Evolutionary conservation across 2,113 vertebrate genomes (phyloP).

Genomic region (Morone chrysops): DNA sequence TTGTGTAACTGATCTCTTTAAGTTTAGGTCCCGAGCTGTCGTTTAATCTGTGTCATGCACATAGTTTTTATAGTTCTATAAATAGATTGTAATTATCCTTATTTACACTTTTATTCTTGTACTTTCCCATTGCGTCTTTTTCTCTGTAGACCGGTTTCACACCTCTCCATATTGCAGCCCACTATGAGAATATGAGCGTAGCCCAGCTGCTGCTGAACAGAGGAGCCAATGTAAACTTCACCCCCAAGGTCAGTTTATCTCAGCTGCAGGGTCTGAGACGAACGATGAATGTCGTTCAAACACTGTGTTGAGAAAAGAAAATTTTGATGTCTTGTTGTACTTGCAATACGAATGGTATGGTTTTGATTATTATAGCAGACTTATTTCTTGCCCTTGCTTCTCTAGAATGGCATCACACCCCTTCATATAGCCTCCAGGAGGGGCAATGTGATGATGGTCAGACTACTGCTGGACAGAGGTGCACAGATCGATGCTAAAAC

Average conservation of each 20-base stretch:
- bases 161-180: slow-evolving; percentile 97
- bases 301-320: neutral
- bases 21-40: neutral
- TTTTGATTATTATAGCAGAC: neutral
- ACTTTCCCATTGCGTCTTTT: slow-evolving; percentile 11
- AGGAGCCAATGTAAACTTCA: slow-evolving; percentile 97
- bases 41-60: neutral
- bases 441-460: slow-evolving; percentile 98
- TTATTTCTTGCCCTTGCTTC: slow-evolving; percentile 4
- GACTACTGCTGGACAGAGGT: slow-evolving; percentile 94
- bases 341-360: neutral
- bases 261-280: neutral
- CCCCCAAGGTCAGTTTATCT: slow-evolving; percentile 88
- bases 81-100: neutral
- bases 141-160: slow-evolving; percentile 95
- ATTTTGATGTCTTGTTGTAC: neutral
- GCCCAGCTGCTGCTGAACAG: slow-evolving; percentile 94
- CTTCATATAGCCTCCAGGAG: slow-evolving; percentile 96
- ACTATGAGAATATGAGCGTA: slow-evolving; percentile 97
- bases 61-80: slow-evolving; percentile 10
- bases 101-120: slow-evolving; percentile 1
- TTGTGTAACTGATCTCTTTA: neutral
- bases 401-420: slow-evolving; percentile 96
- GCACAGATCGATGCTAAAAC: slow-evolving; percentile 96
- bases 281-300: neutral